Percentiles rank a stretch among this genome's conserved stretches.
Evolutionary conservation across 1,140 invertebrate species (phyloP).

Genomic region (Andricus grossulariae): DNA sequence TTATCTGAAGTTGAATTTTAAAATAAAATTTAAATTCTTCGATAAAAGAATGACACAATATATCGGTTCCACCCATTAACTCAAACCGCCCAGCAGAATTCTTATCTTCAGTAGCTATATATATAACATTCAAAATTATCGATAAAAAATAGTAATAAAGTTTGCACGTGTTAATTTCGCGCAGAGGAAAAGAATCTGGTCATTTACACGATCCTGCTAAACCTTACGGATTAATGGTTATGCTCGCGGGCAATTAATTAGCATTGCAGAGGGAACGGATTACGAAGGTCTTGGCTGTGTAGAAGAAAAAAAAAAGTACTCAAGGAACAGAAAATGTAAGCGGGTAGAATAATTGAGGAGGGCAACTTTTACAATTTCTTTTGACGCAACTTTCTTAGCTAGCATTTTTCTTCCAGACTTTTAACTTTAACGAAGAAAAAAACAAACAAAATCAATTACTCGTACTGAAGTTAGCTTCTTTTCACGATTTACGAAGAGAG

Average conservation of each 20-base stretch:
- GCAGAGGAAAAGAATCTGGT: constrained; percentile 10
- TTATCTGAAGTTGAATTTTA: not conserved
- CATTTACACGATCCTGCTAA: constrained; percentile 34
- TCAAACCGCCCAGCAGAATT: constrained; percentile 2
- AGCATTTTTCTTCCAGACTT: not conserved
- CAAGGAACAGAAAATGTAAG: not conserved
- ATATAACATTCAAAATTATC: not conserved
- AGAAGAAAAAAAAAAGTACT: not conserved
- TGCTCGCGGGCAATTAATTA: constrained; percentile 47
- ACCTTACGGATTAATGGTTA: constrained; percentile 44
- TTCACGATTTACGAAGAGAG: too few species aligned
- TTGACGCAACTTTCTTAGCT: not conserved
- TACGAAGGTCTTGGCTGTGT: not conserved
- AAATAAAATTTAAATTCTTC: not conserved
- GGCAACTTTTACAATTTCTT: constrained; percentile 19
- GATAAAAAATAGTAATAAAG: constrained; percentile 26
- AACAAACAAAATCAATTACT: not conserved
- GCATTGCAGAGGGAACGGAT: constrained; percentile 29
- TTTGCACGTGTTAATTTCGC: constrained; percentile 8
- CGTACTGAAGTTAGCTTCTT: too few species aligned
- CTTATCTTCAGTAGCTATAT: not conserved
- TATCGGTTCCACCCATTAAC: constrained; percentile 8
- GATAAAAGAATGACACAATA: constrained; percentile 13
- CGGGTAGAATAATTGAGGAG: constrained; percentile 6
- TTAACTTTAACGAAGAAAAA: not conserved